Evolutionary conservation across 2,113 vertebrate species (phyloP).

Genomic region (Cyanoramphus novaezelandiae): DNA sequence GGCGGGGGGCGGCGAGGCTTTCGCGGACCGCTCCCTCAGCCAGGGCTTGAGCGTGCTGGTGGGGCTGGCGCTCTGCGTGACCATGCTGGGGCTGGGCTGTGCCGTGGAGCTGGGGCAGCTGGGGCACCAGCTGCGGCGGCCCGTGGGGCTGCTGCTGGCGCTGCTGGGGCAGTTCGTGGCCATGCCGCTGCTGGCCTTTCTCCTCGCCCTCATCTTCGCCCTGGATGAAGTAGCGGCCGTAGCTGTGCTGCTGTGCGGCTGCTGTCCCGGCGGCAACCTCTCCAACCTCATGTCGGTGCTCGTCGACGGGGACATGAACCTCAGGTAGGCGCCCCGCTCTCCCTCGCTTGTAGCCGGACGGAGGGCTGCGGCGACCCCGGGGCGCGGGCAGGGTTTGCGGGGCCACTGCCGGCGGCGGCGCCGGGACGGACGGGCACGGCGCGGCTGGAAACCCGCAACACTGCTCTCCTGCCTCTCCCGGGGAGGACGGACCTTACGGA

Average conservation of each 20-base stretch:
- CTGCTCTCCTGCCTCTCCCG: background rate
- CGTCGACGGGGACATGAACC: constrained; percentile 96
- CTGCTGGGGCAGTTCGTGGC: constrained; percentile 92
- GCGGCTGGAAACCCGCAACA: background rate
- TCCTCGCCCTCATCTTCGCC: constrained; percentile 87
- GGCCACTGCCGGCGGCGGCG: background rate
- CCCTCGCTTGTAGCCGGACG: background rate
- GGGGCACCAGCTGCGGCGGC: constrained; percentile 85
- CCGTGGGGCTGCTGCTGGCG: constrained; percentile 84
- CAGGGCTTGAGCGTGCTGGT: constrained; percentile 90
- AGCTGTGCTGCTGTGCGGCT: constrained; percentile 93
- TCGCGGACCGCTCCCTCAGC: constrained; percentile 84
- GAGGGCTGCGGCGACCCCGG: background rate
- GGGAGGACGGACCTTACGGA: background rate
- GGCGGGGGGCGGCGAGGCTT: background rate
- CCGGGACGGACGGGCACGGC: too few species aligned
- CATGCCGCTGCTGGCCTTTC: constrained; percentile 93
- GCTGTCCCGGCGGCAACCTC: constrained; percentile 94
- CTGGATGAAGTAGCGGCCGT: constrained; percentile 92
- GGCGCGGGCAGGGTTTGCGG: background rate
- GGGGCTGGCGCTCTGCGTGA: constrained; percentile 89
- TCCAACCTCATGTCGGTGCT: constrained; percentile 95
- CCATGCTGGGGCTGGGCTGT: constrained; percentile 95
- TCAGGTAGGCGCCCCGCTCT: constrained; percentile 80
- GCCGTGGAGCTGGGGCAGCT: constrained; percentile 89